Conservation (phyloP, 2,888 invertebrate species). For the Acronicta aceris region DNA sequence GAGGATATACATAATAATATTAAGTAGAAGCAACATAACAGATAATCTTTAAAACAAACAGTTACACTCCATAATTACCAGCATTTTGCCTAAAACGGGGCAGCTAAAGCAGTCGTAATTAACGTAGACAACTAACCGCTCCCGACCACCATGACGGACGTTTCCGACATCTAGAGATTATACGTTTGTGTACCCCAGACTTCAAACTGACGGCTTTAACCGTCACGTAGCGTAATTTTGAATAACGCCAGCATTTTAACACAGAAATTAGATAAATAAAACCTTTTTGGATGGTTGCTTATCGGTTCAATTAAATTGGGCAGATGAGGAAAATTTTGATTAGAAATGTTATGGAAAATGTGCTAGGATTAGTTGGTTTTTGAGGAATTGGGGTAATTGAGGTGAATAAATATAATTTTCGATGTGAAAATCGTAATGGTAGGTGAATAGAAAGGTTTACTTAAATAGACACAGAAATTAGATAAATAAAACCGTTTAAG, state of each 20-base stretch:
- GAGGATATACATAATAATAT: not conserved
- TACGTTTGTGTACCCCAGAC: constrained; percentile 28
- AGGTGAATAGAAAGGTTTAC: too few relatives aligned
- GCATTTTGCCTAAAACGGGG: constrained; percentile 16
- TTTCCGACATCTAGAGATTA: constrained; percentile 45
- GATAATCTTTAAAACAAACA: too few relatives aligned
- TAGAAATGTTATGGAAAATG: constrained; percentile 16
- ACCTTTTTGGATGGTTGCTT: constrained; percentile 8
- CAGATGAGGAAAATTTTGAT: constrained; percentile 37
- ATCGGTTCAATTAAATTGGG: constrained; percentile 21
- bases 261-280: constrained; percentile 28
- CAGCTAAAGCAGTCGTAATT: constrained; percentile 43
- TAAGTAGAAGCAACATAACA: too few relatives aligned
- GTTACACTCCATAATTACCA: constrained; percentile 19
- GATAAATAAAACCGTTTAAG: too few relatives aligned
- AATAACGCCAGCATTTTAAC: constrained; percentile 32
- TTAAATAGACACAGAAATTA: too few relatives aligned
- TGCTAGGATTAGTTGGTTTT: constrained; percentile 21
- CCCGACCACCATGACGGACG: constrained; percentile 49
- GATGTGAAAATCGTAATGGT: too few relatives aligned
- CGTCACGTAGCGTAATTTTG: constrained; percentile 39
- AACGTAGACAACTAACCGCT: constrained; percentile 48
- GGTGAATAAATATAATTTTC: not conserved
- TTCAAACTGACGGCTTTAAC: constrained; percentile 24
- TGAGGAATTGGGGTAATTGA: not conserved